Conservation (phyloP, 2,888 invertebrate genomes). For the Tetanocera ferruginea region DNA sequence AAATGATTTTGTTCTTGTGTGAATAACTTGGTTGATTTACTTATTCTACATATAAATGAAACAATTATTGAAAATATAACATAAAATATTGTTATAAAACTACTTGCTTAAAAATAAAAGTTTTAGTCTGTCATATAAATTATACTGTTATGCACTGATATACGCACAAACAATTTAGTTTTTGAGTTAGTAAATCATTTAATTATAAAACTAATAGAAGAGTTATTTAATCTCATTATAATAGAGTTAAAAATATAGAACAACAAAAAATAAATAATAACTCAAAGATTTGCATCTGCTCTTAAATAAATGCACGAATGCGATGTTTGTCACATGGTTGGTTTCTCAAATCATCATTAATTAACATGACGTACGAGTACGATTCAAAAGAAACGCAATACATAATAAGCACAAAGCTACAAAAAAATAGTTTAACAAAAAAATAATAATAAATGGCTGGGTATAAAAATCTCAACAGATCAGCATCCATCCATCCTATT, state of each 20-base stretch:
- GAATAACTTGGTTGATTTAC: constrained; percentile 6
- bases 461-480: not conserved
- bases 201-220: constrained; percentile 15
- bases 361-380: not conserved
- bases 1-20: not conserved
- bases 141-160: constrained; percentile 15
- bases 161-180: constrained; percentile 13
- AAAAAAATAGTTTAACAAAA: not conserved
- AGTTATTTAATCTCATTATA: not conserved
- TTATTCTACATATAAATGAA: constrained; percentile 4
- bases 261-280: constrained; percentile 21
- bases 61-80: constrained; percentile 8
- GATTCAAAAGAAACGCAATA: not conserved
- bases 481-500: constrained; percentile 42
- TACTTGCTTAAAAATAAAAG: constrained; percentile 9
- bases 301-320: constrained; percentile 18
- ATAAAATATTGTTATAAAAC: not conserved
- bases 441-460: not conserved
- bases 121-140: constrained; percentile 23
- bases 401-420: not conserved
- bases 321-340: not conserved
- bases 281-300: constrained; percentile 11
- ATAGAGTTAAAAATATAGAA: not conserved
- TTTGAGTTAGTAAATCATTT: constrained; percentile 11
- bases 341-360: not conserved